These are phyloP conservation scores for Syngnathus rostellatus DNA, from an alignment of 2,797 vertebrate genomes.

Conservation along the genomic window DNA sequence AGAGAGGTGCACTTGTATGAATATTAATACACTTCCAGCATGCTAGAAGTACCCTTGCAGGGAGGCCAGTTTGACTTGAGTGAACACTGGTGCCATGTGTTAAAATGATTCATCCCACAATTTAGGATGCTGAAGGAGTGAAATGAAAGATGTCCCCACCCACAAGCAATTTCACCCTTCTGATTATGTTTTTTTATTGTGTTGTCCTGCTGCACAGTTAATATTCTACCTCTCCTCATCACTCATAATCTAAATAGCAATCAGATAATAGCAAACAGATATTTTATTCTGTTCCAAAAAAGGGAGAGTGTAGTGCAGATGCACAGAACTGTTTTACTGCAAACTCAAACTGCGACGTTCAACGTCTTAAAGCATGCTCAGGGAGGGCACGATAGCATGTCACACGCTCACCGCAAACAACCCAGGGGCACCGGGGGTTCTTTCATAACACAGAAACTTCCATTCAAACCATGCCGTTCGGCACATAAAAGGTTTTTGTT, in stretches of 20 bases:
- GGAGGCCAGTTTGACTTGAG: conserved; percentile 37
- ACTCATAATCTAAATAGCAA: not conserved
- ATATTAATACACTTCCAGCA: conserved; percentile 47
- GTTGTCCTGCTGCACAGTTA: conserved; percentile 20
- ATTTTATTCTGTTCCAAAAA: not conserved
- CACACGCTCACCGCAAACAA: no score
- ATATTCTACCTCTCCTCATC: conserved; percentile 24
- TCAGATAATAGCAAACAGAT: not conserved
- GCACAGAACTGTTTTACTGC: not conserved
- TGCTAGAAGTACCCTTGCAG: conserved; percentile 28
- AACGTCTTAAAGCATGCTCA: no score
- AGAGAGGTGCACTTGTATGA: conserved; percentile 38
- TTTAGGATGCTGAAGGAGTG: conserved; percentile 21
- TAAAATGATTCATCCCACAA: conserved; percentile 41
- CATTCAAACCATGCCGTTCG: no score
- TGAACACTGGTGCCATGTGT: conserved; percentile 43
- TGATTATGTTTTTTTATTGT: conserved; percentile 41
- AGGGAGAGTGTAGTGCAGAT: not conserved
- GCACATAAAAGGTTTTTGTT: no score
- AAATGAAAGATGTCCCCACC: conserved; percentile 40
- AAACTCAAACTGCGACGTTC: no score
- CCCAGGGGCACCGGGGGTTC: no score
- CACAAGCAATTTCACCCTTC: conserved; percentile 42
- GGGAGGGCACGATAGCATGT: no score
- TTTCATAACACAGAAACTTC: no score